Base-by-base conservation (phyloP, 2,888 invertebrate species). In the Crematogaster levior region DNA sequence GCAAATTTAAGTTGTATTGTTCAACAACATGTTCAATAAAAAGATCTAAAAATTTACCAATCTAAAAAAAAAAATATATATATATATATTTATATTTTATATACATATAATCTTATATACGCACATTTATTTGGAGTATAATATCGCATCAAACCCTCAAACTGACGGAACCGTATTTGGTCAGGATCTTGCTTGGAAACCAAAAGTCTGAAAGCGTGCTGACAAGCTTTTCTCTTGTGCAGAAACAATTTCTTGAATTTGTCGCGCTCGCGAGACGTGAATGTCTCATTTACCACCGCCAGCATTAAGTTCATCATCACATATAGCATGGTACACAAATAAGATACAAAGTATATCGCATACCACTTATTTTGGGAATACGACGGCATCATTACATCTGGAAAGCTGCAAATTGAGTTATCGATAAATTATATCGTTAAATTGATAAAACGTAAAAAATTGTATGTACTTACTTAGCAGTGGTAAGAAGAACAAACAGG, bases 381-480 rank as follows among this genome's bases (percentile, higher is more conserved):
- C 0, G 98, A 97, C 6, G 97, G 98, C 98, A 98, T 98, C 98
- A 98, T 98, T 27, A 98, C 98, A 94, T 98, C 98, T 3, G 98
- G 98, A 95, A 97, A 98, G 95, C 98, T 98, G 94, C 70, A 95
- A 79, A 75, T 65, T 46, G 75, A 60, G 21, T 34, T 34, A 65
- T 48, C 43, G 60, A 68, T 68, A 43, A 27, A 37, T 61, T 27
- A 15, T 9, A 74, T 37, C 24, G 9, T 48, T 30, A 61, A 48
- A 37, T 74, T 63, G 51, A 27, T 60, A 58, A 2, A 37, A 27
- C 27, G 12, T 51, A 34, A n/a, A n/a, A 10, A 7, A 73, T 43
- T 74, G 15, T 24, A 30, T 53, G 3, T 21, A 96, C 97, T 96
- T 95, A 98, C 98, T 98, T 98, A 83, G 98, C 98, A 15, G 98